Base-by-base conservation (phyloP, 2,888 invertebrate species). In the Sepioteuthis lessoniana region DNA sequence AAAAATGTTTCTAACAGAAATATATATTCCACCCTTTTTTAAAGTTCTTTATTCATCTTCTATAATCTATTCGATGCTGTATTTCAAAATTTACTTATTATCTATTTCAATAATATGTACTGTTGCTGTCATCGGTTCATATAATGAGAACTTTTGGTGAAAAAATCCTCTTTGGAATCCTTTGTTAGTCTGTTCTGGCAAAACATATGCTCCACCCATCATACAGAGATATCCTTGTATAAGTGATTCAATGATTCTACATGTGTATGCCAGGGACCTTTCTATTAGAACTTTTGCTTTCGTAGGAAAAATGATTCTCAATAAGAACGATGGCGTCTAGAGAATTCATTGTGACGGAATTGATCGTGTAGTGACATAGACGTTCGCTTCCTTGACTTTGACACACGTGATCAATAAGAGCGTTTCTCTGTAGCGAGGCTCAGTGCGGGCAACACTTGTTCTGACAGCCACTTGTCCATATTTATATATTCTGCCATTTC, bases 291-390 rank as follows among this genome's bases (percentile, higher is more conserved):
- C 13, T n/a, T 13, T 8, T 1, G 8, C 19, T 10, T 76, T n/a
- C 10, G 31, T 13, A n/a, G 3, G 76, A 76, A 16, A 76, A 76
- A 76, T 55, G 25, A 55, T 55, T 55, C 50, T 25, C 76, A 1
- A 16, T n/a, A n/a, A n/a, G n/a, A 76, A n/a, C n/a, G 76, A 76
- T 8, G 76, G 76, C n/a, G 76, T 76, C 76, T 76, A 8, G n/a
- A 76, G 76, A 76, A n/a, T 76, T 76, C 76, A 3, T n/a, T 76
- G 76, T 76, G n/a, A 76, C n/a, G 31, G 76, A 76, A 76, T 76
- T 76, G 76, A 76, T 76, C n/a, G 76, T 76, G 76, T 76, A 76
- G n/a, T 76, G n/a, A 76, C 76, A n/a, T 76, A n/a, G 76, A n/a
- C n/a, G 13, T 76, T 76, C n/a, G 31, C 31, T 60, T 60, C 31